A percentile compares a stretch with the other conserved stretches of the same genome.
phyloP scores from a whole-genome alignment of 2,797 vertebrate genomes.

The Eulemur rubriventer region DNA sequence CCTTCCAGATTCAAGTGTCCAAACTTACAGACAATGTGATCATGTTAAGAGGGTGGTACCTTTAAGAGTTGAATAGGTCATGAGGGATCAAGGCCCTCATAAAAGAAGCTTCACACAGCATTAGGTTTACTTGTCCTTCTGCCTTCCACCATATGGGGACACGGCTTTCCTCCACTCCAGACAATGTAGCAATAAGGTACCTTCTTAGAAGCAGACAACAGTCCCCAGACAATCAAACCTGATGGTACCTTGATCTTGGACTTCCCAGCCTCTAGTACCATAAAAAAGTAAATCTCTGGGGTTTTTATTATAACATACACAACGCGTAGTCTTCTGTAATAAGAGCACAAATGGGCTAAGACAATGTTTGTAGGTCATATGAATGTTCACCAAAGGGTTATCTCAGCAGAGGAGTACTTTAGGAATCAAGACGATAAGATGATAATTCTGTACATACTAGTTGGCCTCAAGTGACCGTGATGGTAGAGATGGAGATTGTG shows the following conservation, averaged over 20 bases:
- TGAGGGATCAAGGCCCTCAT: background rate
- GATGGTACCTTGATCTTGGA: background rate
- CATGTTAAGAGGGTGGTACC: background rate
- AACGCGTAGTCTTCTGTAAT: background rate
- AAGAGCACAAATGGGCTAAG: background rate
- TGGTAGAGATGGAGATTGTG: background rate
- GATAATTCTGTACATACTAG: background rate
- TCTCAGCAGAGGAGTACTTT: background rate
- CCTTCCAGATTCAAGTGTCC: background rate
- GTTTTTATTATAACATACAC: background rate
- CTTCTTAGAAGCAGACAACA: background rate
- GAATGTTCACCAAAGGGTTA: background rate
- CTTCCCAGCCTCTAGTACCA: background rate
- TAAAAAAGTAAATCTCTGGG: background rate
- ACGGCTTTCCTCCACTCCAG: background rate
- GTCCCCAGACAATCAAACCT: background rate
- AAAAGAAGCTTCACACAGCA: background rate
- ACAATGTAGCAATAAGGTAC: background rate
- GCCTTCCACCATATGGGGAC: background rate
- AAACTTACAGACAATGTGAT: background rate
- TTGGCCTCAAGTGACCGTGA: background rate
- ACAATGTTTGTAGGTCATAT: background rate
- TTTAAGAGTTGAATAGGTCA: background rate
- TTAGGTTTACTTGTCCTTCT: background rate
- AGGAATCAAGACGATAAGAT: background rate